These are phyloP conservation scores for Spea multiplicata DNA, from an alignment of 2,113 vertebrate species.

Conservation along the genomic window DNA sequence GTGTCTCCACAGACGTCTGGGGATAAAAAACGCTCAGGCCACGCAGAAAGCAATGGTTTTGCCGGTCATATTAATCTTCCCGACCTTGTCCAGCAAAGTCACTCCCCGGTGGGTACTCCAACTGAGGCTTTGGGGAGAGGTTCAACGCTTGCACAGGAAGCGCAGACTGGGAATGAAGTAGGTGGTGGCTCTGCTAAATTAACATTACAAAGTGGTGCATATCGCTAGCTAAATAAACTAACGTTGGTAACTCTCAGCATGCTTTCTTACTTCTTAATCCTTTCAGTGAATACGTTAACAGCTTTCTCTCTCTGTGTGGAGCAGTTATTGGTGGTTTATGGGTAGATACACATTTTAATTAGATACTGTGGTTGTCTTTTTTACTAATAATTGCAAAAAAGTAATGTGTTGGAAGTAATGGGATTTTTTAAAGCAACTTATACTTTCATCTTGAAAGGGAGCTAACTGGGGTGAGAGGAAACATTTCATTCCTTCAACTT, in stretches of 20 bases:
- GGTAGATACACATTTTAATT: no score
- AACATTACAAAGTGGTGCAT: constrained; percentile 26
- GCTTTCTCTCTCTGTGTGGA: background rate
- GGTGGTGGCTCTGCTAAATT: constrained; percentile 62
- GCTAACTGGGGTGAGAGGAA: no score
- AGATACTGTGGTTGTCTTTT: no score
- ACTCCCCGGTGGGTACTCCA: constrained; percentile 83
- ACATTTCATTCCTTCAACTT: no score
- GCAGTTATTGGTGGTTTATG: background rate
- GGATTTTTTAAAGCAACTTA: no score
- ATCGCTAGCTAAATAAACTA: background rate
- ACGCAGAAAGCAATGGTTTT: constrained; percentile 90
- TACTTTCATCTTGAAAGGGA: no score
- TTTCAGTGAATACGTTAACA: background rate
- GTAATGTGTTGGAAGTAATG: no score
- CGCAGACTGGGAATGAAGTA: constrained; percentile 89
- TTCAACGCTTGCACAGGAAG: constrained; percentile 79
- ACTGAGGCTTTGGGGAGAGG: constrained; percentile 76
- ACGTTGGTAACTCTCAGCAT: background rate
- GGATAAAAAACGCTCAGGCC: constrained; percentile 86
- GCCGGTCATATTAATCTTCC: constrained; percentile 90
- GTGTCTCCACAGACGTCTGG: constrained; percentile 80
- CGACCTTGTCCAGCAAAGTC: constrained; percentile 93
- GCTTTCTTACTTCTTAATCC: constrained; percentile 36
- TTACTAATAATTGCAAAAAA: no score